A percentile compares a stretch with the other conserved stretches of the same genome.
These are phyloP conservation scores for Agriopis leucophaearia DNA, from an alignment of 2,888 invertebrate species.

Conservation along the genomic window DNA sequence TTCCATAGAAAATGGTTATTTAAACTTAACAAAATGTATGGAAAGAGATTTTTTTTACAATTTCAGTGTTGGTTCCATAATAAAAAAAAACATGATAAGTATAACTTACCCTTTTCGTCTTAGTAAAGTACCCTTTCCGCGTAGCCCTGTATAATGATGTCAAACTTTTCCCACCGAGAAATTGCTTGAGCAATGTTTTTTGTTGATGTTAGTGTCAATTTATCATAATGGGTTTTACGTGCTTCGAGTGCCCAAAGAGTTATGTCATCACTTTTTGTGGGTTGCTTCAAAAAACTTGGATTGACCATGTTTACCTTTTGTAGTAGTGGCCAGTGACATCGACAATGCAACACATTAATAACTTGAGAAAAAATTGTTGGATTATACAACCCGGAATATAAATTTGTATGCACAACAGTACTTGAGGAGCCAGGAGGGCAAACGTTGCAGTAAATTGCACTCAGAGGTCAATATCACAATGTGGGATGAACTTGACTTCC, in stretches of 20 bases:
- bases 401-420: constrained; percentile 13
- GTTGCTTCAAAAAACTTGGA: constrained; percentile 23
- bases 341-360: constrained; percentile 17
- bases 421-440: not conserved
- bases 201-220: constrained; percentile 20
- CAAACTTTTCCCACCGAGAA: constrained; percentile 12
- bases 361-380: constrained; percentile 18
- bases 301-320: constrained; percentile 27
- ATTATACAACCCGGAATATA: constrained; percentile 16
- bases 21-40: no score
- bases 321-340: constrained; percentile 24
- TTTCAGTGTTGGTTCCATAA: no score
- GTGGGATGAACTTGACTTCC: constrained; percentile 23
- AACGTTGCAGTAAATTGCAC: constrained; percentile 24
- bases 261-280: constrained; percentile 33
- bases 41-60: no score
- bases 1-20: no score
- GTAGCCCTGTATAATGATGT: not conserved
- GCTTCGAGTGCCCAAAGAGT: constrained; percentile 21
- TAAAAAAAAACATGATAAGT: no score
- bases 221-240: constrained; percentile 26
- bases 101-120: no score
- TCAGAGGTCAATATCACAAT: constrained; percentile 23
- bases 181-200: constrained; percentile 18
- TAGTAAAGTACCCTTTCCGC: no score